Base-by-base conservation (phyloP, 2,888 invertebrate genomes). In the Agriopis leucophaearia region DNA sequence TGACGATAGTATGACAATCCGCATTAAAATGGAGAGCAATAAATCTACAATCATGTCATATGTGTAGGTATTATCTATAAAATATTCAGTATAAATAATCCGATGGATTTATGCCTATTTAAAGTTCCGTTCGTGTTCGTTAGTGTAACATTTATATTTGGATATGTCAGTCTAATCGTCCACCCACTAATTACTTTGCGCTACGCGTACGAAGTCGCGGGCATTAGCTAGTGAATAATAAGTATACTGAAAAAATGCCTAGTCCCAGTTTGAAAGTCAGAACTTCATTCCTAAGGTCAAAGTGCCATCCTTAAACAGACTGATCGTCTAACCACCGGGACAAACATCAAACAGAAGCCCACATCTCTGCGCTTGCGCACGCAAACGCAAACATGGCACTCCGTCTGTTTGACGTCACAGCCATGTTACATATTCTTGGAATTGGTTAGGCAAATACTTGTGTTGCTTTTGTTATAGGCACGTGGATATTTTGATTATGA, bases 341-440 rank as follows among this genome's bases (percentile, higher is more conserved):
- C 76, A 78, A 78, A 78, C 69, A 77, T 73, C 70, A 76, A 74
- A 81, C 82, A 81, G 82, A 75, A 83, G 83, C 72, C 69, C 65
- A 74, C 76, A 74, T 73, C 74, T 74, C 66, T 73, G 74, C 70
- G 71, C 64, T 66, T 52, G 69, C 72, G 72, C 72, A 65, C 55
- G 18, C 36, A 40, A 44, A 52, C 74, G 76, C 77, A 72, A 68
- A 73, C 69, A 75, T 71, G 69, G 66, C 72, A 65, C 73, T 69
- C 65, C 59, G 60, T n/a, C 56, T 64, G 55, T 69, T 69, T 65
- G 66, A 75, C 73, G 70, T 73, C 74, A 75, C 73, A 66, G 64
- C 38, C 55, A 66, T 68, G 75, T 74, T 75, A 75, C 78, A 71
- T 75, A 72, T 77, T 78, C 78, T 61, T 35, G 59, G 76, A 78